Evolutionary conservation across 2,113 vertebrate genomes (phyloP).

Genomic region (Phaetusa simplex): DNA sequence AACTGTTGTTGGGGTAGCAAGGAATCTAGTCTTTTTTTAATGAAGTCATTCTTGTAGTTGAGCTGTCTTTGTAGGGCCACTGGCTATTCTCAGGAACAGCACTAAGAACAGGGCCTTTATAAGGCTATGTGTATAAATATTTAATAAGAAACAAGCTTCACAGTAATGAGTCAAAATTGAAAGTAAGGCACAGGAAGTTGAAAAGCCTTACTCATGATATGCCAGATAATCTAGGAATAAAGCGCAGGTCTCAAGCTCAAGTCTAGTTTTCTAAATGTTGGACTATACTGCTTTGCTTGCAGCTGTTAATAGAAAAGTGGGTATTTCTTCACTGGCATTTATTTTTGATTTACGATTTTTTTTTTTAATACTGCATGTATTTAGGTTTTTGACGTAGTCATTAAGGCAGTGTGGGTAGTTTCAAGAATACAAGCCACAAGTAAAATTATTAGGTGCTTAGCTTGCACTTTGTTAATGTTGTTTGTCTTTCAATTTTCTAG

Average conservation of each 20-base stretch:
- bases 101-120: neutral
- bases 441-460: neutral
- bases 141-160: neutral
- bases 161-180: neutral
- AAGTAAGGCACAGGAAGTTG: slow-evolving; percentile 16
- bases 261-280: neutral
- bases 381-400: neutral
- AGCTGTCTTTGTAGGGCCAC: neutral
- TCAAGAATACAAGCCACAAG: neutral
- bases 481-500: neutral
- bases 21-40: neutral
- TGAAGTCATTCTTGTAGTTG: neutral
- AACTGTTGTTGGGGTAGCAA: neutral
- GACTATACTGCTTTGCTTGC: neutral
- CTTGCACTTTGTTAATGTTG: neutral
- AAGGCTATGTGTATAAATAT: neutral
- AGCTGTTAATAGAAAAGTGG: neutral
- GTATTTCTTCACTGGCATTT: neutral
- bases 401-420: neutral
- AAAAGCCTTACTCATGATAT: slow-evolving; percentile 37
- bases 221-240: neutral
- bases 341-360: neutral
- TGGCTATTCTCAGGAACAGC: neutral
- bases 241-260: neutral
- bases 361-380: neutral